Evolutionary conservation across 1,140 invertebrate genomes (phyloP), one percentile per base, ranked within the genome.

Genomic region (Drosophila bipectinata): DNA sequence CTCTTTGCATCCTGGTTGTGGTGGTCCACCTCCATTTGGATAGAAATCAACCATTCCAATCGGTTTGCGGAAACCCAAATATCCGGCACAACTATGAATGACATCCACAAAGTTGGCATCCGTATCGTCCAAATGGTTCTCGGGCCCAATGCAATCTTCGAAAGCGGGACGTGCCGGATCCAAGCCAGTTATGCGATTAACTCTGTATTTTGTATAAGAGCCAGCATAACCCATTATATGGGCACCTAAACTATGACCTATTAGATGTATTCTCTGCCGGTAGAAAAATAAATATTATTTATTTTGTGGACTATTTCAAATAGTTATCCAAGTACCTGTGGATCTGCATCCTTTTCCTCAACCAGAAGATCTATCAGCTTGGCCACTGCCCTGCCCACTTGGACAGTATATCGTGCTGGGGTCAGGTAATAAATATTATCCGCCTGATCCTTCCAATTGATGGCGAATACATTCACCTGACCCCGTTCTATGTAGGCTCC

Each of bases 211-310:
- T 2, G 93, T 91, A 66, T 93, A 92, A 57, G 92, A 93, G 0
- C 96, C 97, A 0, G 96, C 95, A 88, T 97, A 97, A 12, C 97
- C 97, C 75, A 96, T 96, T 9, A 98, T 95, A 53, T 98, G 97
- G 0, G 97, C 96, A 10, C 98, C 98, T 32, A 98, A 93, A 79
- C 97, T 98, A 92, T 98, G 97, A 0, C 97, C 95, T 47, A 96
- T 94, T 39, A 96, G 92, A 91, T 96, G 95, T 21, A 96, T 92
- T 21, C 93, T 85, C 62, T 93, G 41, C 0, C 15, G 26, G 26
- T 7, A 28, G 0, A 44, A 44, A 1, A 44, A 44, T 12, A 15
- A 44, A 12, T 10, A 18, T 41, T 10, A 6, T 6, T 28, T 1
- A 6, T 28, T 28, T 28, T 28, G 5, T 28, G 4, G 6, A 28